These are phyloP conservation scores for Piliocolobus tephrosceles DNA, from an alignment of 2,113 vertebrate species.

Conservation along the genomic window DNA sequence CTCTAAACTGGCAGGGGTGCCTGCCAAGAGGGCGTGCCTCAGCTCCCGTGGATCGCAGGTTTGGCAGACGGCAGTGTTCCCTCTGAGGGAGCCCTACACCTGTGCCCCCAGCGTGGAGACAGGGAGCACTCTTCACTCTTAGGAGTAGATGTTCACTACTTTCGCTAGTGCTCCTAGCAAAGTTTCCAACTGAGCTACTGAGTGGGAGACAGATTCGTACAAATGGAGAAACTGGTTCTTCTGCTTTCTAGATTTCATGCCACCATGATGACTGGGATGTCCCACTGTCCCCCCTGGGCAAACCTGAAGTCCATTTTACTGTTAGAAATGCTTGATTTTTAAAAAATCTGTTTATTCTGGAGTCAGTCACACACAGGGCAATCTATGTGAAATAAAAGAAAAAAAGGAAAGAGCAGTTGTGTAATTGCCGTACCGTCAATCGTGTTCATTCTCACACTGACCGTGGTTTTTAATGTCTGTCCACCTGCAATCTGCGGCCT, in stretches of 20 bases:
- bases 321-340: neutral
- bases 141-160: neutral
- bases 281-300: neutral
- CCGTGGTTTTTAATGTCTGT: neutral
- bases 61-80: slow-evolving; percentile 18
- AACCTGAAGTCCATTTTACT: neutral
- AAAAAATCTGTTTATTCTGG: neutral
- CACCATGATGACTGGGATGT: neutral
- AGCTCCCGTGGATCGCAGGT: neutral
- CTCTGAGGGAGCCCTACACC: neutral
- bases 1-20: neutral
- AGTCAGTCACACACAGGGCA: neutral
- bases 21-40: neutral
- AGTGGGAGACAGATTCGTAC: neutral
- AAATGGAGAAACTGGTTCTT: neutral
- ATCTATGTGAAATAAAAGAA: neutral
- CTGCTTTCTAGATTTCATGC: neutral
- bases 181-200: neutral
- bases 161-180: neutral
- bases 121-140: too few relatives aligned
- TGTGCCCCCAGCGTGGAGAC: neutral
- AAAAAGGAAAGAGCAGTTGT: neutral
- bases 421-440: neutral
- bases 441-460: neutral
- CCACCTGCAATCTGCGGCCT: neutral